phyloP scores from a whole-genome alignment of 1,140 invertebrate genomes.

The Melipona quadrifasciata region DNA sequence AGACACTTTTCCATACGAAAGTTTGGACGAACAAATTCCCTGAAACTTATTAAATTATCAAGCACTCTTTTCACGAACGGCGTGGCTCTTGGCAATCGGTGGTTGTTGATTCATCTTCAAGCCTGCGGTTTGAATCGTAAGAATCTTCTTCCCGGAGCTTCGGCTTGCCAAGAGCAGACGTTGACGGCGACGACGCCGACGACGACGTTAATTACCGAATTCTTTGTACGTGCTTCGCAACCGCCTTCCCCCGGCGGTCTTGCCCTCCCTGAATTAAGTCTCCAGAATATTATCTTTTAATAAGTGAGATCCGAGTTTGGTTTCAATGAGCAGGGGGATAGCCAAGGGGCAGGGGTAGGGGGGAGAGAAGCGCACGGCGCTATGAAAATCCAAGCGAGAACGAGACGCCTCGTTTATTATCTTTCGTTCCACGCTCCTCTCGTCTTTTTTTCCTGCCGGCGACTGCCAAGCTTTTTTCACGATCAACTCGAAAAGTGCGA shows the following conservation, averaged over 20 bases:
- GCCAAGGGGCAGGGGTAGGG: not conserved
- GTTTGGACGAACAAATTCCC: not conserved
- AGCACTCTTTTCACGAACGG: constrained; percentile 3
- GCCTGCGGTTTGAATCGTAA: not conserved
- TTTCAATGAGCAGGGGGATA: constrained; percentile 47
- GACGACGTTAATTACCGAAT: constrained; percentile 69
- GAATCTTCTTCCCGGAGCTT: constrained; percentile 4
- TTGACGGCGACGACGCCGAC: constrained; percentile 7
- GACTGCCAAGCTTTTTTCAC: not conserved
- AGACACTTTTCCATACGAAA: not conserved
- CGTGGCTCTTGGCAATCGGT: not conserved
- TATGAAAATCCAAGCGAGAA: constrained; percentile 59
- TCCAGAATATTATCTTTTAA: constrained; percentile 71
- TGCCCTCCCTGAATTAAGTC: constrained; percentile 55
- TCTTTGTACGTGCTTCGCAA: constrained; percentile 57
- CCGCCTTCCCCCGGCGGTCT: constrained; percentile 5
- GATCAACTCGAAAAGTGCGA: constrained; percentile 13
- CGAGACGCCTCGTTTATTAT: constrained; percentile 53
- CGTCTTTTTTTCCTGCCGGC: not conserved
- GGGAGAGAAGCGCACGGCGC: constrained; percentile 8
- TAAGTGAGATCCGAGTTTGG: constrained; percentile 56
- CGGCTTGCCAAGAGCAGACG: not conserved
- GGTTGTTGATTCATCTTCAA: not conserved
- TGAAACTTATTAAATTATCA: not conserved
- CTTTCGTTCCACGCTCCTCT: constrained; percentile 19